Base-by-base conservation (phyloP, 2,888 invertebrate genomes). In the Ophonus ardosiacus region DNA sequence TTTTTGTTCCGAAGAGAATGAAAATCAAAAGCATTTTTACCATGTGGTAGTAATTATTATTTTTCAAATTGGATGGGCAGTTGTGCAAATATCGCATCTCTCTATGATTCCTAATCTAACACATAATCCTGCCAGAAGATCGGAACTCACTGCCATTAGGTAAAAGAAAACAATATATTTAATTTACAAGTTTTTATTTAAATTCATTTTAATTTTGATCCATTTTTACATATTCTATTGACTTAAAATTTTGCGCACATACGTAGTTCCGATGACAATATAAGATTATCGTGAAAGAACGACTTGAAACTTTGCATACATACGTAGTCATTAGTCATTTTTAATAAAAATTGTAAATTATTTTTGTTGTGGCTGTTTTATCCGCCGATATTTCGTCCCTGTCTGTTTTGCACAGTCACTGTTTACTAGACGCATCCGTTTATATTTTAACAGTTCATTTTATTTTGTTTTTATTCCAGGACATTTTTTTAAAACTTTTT, bases 61-160 rank as follows among this genome's bases (percentile, higher is more conserved):
- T 87, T 97, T 98, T 91, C 98, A 98, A 92, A 95, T 97, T 87
- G 98, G 98, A 10, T 98, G 98, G 98, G 98, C 98, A 0, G 93
- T 96, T 7, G 97, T 97, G 0, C 98, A 98, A 92, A 98, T 98
- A 88, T 96, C 98, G 0, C 98, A 98, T 91, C 93, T 98, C 83
- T 95, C 98, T 0, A 95, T 98, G 91, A 98, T 98, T 88, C 97
- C 98, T 0, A 94, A 95, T 80, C 93, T 97, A 84, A 94, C 97
- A 0, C 94, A 94, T 68, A 93, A 94, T 87, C 92, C 95, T 71
- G 92, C 94, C 87, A 94, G 95, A 86, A 94, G 97, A 84, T 94
- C 96, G 0, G 96, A 96, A 88, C 92, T 97, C 86, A 97, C 97
- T 65, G 96, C 97, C 2, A 95, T 96, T 87, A 94, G 97, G 96